Base-by-base conservation (phyloP, 2,797 vertebrate genomes). In the Yasuhikotakia modesta region DNA sequence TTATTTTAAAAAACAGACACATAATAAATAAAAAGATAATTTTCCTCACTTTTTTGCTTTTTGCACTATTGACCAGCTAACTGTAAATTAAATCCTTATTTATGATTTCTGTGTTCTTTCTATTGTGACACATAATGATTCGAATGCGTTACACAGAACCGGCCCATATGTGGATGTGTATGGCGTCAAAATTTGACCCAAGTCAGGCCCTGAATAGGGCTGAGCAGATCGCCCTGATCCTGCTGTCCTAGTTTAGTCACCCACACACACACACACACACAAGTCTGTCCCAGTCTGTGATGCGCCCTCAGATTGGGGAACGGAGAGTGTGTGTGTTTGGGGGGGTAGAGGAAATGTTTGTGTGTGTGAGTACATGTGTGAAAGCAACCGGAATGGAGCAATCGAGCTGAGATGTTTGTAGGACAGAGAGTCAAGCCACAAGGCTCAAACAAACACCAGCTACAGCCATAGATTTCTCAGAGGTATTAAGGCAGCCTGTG, bases 231-330 rank as follows among this genome's bases (percentile, higher is more conserved):
- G 6, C 58, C 63, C 71, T 63, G 70, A 74, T 55, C 79, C 77
- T 71, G 72, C 22, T 74, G 81, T 55, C 82, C 82, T 84, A 84
- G 73, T 81, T 86, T 79, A 82, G 73, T 82, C 76, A 75, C 76
- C 74, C n/a, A n/a, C n/a, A n/a, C n/a, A n/a, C n/a, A n/a, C n/a
- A n/a, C n/a, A n/a, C n/a, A n/a, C 74, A 79, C 73, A 77, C 72
- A 82, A 58, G 80, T 63, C 71, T 43, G 76, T 50, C 73, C 71
- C 66, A 78, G 61, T 65, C 76, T 74, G 77, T 77, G 64, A 82
- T 78, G 67, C 82, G 63, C 61, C 67, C 61, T 82, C 52, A 77
- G 63, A 85, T 77, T 83, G 73, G 67, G 69, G 58, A 81, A 79
- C 48, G 61, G 58, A 64, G 76, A 43, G n/a, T n/a, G n/a, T n/a